Evolutionary conservation across 2,888 invertebrate genomes (phyloP), one percentile per base, ranked within the genome.

Genomic region (Pseudococcus viburni): DNA sequence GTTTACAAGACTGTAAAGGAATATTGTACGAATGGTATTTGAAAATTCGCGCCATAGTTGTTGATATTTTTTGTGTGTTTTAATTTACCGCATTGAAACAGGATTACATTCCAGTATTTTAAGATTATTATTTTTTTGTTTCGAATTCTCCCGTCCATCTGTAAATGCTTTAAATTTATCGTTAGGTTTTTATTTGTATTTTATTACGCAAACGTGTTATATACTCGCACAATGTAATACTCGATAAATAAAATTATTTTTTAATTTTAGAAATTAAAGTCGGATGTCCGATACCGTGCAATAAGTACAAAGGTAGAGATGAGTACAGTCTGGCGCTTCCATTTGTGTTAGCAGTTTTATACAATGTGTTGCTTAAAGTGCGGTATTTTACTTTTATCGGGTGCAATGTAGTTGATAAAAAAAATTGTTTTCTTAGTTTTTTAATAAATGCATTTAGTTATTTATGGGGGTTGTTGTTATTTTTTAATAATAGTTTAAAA

Each of bases 371-470:
- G 80, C 80, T 83, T 83, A 83, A 83, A 46, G 80, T 19, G 80
- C 80, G 80, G 80, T 83, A 83, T 83, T 46, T 19, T 83, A 83
- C 80, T 83, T 83, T 42, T 46, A 86, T 87, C 73, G 48, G 77
- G 87, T 87, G 87, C 87, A 77, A 87, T 87, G 87, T 87, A 87
- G 87, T 87, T 77, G 39, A 48, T 77, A 77, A 87, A 39, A 80
- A 26, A 42, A 83, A 33, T 77, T 87, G 77, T 77, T 87, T 87
- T 87, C 39, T 77, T 87, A 87, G 87, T 87, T 87, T 87, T 87
- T 46, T 87, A 87, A 87, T 87, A 77, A 87, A 87, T 73, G 77
- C 73, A 87, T 77, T 87, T 87, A 87, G 87, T 87, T 87, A 87
- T 87, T 83, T 19, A 46, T 80, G 9, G 42, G 11, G 0, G 19